phyloP scores from a whole-genome alignment of 2,888 invertebrate genomes.

The Ophion ellenae region DNA sequence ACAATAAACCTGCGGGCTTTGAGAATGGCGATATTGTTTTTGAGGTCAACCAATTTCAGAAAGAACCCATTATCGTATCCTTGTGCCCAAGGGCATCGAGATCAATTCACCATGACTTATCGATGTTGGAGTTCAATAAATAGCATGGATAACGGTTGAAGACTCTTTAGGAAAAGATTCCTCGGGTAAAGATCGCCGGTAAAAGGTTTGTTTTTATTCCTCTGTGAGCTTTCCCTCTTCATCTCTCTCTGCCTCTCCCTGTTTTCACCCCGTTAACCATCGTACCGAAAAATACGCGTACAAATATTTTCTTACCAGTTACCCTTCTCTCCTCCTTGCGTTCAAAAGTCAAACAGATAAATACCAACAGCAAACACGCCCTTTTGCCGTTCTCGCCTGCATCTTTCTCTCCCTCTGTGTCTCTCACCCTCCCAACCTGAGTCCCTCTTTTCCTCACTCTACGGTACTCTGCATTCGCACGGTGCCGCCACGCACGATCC shows the following conservation, averaged over 20 bases:
- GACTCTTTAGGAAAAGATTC: not conserved
- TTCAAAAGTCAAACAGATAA: constrained; percentile 59
- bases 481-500: not conserved
- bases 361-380: constrained; percentile 54
- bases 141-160: constrained; percentile 20
- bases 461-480: not conserved
- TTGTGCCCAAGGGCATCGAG: not conserved
- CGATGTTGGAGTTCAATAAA: constrained; percentile 1
- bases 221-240: constrained; percentile 24
- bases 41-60: not conserved
- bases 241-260: not conserved
- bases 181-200: constrained; percentile 14
- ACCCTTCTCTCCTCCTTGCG: constrained; percentile 35
- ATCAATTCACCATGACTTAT: not conserved
- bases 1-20: not conserved
- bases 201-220: constrained; percentile 19
- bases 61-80: not conserved
- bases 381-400: constrained; percentile 30
- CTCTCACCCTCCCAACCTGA: not conserved
- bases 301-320: constrained; percentile 62
- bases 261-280: constrained; percentile 36
- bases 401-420: not conserved
- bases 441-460: not conserved
- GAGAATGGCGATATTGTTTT: not conserved
- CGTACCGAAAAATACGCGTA: constrained; percentile 41